phyloP scores from a whole-genome alignment of 2,113 vertebrate species.

The Cryptoleucopteryx plumbea region DNA sequence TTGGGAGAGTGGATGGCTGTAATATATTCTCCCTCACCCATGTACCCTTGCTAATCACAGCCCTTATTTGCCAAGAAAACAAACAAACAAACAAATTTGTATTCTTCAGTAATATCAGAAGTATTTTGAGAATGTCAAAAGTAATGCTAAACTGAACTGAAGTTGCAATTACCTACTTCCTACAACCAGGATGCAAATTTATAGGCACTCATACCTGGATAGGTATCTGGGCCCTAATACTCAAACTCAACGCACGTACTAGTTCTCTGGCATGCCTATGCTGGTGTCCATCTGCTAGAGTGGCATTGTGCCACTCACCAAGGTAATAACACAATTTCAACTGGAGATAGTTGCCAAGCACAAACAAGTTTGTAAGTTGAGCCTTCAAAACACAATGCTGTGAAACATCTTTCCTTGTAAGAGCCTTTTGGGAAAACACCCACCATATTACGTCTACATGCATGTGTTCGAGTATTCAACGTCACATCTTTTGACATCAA shows the following conservation, averaged over 20 bases:
- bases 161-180: not conserved
- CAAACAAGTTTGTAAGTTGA: conserved; percentile 35
- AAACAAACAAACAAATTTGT: not conserved
- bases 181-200: not conserved
- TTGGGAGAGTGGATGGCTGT: not conserved
- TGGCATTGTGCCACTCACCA: conserved; percentile 64
- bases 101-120: not conserved
- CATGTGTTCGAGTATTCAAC: not conserved
- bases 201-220: not conserved
- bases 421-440: not conserved
- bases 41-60: not conserved
- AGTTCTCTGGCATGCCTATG: not conserved
- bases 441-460: not conserved
- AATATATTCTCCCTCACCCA: not conserved
- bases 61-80: conserved; percentile 28
- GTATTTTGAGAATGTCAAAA: not conserved
- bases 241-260: conserved; percentile 36
- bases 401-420: not conserved
- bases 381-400: conserved; percentile 22
- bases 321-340: conserved; percentile 67
- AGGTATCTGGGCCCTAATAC: conserved; percentile 4
- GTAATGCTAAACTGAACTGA: not conserved
- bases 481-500: not conserved
- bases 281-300: conserved; percentile 66
- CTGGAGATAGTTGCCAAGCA: conserved; percentile 53